Conservation (phyloP, 2,113 vertebrate species). For the Hippolais icterina region DNA sequence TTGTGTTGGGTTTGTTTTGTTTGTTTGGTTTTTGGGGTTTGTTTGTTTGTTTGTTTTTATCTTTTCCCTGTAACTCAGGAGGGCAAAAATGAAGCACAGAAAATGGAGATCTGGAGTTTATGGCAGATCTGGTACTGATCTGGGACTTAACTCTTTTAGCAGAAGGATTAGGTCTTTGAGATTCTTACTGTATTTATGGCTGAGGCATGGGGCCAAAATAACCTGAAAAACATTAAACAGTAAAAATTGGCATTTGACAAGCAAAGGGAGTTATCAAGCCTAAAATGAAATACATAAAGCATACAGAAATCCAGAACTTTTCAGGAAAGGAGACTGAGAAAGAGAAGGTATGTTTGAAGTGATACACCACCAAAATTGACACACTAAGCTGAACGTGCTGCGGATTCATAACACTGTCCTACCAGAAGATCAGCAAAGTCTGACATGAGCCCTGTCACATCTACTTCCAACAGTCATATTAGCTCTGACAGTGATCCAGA, state of each 20-base stretch:
- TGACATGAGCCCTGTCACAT: background rate
- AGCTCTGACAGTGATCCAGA: slow-evolving; percentile 9
- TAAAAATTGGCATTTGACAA: background rate
- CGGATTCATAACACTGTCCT: background rate
- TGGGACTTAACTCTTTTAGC: background rate
- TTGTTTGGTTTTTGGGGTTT: background rate
- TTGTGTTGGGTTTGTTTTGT: background rate
- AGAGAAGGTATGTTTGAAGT: background rate
- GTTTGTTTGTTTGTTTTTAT: background rate
- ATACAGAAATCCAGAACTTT: background rate
- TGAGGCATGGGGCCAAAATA: background rate
- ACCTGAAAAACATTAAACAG: background rate
- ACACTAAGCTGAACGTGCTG: background rate
- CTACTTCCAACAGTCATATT: background rate
- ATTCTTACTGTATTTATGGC: background rate
- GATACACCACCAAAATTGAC: background rate
- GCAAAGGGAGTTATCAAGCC: background rate
- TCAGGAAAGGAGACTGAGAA: background rate
- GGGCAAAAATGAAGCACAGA: background rate
- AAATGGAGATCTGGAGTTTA: background rate
- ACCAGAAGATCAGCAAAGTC: background rate
- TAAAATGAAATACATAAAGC: background rate
- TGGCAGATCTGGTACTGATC: background rate
- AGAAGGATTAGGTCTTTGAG: background rate
- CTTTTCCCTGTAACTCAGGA: background rate